phyloP scores from a whole-genome alignment of 2,113 vertebrate genomes.

The Calidris pygmaea region DNA sequence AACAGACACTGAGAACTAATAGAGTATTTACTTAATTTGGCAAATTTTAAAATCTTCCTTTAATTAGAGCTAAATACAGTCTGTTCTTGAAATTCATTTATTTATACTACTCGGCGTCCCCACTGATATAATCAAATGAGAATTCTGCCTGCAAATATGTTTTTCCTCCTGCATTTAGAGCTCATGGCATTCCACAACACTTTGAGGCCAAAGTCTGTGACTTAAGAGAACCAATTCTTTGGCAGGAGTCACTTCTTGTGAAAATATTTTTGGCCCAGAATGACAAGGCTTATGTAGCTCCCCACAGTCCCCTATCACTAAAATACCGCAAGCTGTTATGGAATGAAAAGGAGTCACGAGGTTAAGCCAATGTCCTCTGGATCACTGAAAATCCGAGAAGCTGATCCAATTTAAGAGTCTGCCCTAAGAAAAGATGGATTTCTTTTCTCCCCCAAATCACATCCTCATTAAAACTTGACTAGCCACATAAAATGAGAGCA shows the following conservation, averaged over 20 bases:
- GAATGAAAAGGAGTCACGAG: neutral
- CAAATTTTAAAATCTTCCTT: slow-evolving; percentile 6
- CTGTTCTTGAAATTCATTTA: slow-evolving; percentile 15
- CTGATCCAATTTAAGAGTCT: neutral
- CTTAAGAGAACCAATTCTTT: slow-evolving; percentile 17
- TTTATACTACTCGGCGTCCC: neutral
- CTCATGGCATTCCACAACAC: slow-evolving; percentile 33
- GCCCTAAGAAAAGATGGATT: neutral
- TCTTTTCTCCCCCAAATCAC: neutral
- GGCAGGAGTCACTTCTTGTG: slow-evolving; percentile 3
- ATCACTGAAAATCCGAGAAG: neutral
- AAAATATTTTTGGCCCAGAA: slow-evolving; percentile 31
- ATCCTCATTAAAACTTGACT: neutral
- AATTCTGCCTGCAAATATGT: slow-evolving; percentile 29
- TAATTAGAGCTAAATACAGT: slow-evolving; percentile 31
- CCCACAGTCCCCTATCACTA: neutral
- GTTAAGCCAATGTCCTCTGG: slow-evolving; percentile 1
- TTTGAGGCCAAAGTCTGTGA: slow-evolving; percentile 10
- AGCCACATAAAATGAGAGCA: neutral
- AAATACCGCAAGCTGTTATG: slow-evolving; percentile 8
- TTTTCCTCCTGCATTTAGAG: slow-evolving; percentile 29
- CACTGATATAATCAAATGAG: neutral
- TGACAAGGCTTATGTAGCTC: neutral
- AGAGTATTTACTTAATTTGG: neutral
- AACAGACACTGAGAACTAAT: neutral